phyloP scores from a whole-genome alignment of 2,113 vertebrate genomes.

The Hypomesus transpacificus region DNA sequence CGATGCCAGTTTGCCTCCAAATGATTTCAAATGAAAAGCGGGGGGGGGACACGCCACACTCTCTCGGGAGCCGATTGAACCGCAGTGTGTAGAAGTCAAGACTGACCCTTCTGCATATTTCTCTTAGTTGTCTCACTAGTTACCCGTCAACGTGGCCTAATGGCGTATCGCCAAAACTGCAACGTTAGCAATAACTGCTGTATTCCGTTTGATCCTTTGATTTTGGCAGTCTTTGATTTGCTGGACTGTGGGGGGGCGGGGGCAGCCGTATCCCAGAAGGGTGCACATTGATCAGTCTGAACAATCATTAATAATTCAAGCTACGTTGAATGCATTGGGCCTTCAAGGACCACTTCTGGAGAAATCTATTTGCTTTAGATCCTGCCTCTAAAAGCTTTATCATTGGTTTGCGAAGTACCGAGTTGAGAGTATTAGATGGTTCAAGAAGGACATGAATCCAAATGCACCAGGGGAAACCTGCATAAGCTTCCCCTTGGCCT shows the following conservation, averaged over 20 bases:
- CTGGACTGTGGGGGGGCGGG: slow-evolving; percentile 19
- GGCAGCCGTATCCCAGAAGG: slow-evolving; percentile 24
- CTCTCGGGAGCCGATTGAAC: slow-evolving; percentile 45
- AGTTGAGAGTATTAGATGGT: neutral
- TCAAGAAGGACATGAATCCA: neutral
- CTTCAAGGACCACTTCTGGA: slow-evolving; percentile 13
- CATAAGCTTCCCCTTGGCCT: too few relatives aligned
- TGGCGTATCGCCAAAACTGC: slow-evolving; percentile 42
- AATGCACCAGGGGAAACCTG: slow-evolving; percentile 8
- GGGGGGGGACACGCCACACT: slow-evolving; percentile 42
- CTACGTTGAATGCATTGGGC: slow-evolving; percentile 28
- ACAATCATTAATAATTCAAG: slow-evolving; percentile 48
- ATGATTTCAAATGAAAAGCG: slow-evolving; percentile 61
- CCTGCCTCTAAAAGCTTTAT: slow-evolving; percentile 17
- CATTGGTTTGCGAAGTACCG: neutral
- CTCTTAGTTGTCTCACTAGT: slow-evolving; percentile 32
- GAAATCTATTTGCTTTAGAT: slow-evolving; percentile 22
- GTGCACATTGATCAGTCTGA: slow-evolving; percentile 29
- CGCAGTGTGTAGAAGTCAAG: slow-evolving; percentile 21
- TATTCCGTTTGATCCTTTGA: slow-evolving; percentile 59
- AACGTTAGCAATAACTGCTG: slow-evolving; percentile 47
- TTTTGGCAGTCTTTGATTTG: slow-evolving; percentile 39
- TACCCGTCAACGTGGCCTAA: slow-evolving; percentile 40
- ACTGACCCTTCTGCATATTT: slow-evolving; percentile 52
- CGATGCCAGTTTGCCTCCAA: slow-evolving; percentile 58